Conservation (phyloP, 2,888 invertebrate species). For the Drosophila rellima region DNA sequence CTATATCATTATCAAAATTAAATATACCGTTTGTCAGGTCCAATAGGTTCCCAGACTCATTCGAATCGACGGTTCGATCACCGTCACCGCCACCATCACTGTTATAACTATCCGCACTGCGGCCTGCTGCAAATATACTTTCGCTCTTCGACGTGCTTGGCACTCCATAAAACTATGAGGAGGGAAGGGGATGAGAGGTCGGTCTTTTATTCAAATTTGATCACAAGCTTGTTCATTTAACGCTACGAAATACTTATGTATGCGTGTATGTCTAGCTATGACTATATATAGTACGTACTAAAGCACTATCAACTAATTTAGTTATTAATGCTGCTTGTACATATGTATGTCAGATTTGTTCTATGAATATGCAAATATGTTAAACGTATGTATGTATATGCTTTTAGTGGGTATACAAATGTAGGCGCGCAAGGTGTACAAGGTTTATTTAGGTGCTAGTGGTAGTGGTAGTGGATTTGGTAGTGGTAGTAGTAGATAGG, state of each 20-base stretch:
- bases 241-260: conserved; percentile 52
- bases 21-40: conserved; percentile 51
- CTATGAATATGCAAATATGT: conserved; percentile 19
- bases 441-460: conserved; percentile 53
- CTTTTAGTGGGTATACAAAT: conserved; percentile 28
- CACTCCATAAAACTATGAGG: conserved; percentile 67
- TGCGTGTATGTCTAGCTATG: conserved; percentile 45
- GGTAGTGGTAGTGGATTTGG: conserved; percentile 27
- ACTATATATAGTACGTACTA: conserved; percentile 43
- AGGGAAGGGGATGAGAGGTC: conserved; percentile 58
- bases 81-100: conserved; percentile 28
- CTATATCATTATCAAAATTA: conserved; percentile 46
- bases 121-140: conserved; percentile 60
- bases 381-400: conserved; percentile 19
- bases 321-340: conserved; percentile 16
- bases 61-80: background rate
- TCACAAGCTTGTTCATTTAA: conserved; percentile 68
- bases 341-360: conserved; percentile 7
- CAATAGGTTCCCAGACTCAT: conserved; percentile 34
- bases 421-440: conserved; percentile 22
- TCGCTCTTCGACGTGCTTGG: conserved; percentile 48
- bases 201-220: conserved; percentile 68
- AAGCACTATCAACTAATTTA: conserved; percentile 13
- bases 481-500: conserved; percentile 50
- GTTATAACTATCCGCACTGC: conserved; percentile 33